Evolutionary conservation across 2,797 vertebrate species (phyloP).

Genomic region (Odontamblyopus lacepedii): DNA sequence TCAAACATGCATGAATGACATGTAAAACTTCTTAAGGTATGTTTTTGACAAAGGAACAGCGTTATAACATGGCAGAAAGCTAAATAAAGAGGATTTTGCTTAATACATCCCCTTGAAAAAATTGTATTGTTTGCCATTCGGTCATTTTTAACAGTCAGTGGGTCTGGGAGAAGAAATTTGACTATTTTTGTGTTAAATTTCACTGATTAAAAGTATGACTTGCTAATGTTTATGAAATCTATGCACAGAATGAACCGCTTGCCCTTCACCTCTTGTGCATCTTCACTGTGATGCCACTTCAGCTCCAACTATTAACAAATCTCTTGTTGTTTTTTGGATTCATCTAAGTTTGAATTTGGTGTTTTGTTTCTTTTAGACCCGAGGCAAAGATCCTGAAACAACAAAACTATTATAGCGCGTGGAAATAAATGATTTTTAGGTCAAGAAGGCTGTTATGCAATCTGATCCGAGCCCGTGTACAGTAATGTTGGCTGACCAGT

Average conservation of each 20-base stretch:
- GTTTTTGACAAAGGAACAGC: too few species aligned
- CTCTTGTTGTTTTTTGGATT: background rate
- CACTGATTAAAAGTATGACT: too few species aligned
- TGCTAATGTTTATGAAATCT: too few species aligned
- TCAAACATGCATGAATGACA: too few species aligned
- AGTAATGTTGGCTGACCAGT: constrained; percentile 17
- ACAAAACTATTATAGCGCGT: background rate
- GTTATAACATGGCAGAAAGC: too few species aligned
- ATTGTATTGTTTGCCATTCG: too few species aligned
- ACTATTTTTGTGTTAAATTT: too few species aligned
- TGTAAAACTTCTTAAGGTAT: too few species aligned
- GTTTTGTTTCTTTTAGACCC: background rate
- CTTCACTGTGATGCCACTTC: background rate
- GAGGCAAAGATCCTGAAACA: background rate
- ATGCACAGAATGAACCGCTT: background rate
- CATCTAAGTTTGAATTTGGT: background rate
- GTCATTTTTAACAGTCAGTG: too few species aligned
- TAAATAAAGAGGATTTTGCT: too few species aligned
- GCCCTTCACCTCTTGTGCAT: background rate
- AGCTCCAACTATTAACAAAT: background rate
- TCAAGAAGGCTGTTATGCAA: constrained; percentile 26
- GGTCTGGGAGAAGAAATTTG: too few species aligned
- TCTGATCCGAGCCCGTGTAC: constrained; percentile 32
- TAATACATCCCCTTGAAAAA: too few species aligned
- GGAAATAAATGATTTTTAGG: constrained; percentile 28